A percentile compares a stretch with the other conserved stretches of the same genome.
Evolutionary conservation across 2,888 invertebrate species (phyloP).

Genomic region (Priocnemis perturbator): DNA sequence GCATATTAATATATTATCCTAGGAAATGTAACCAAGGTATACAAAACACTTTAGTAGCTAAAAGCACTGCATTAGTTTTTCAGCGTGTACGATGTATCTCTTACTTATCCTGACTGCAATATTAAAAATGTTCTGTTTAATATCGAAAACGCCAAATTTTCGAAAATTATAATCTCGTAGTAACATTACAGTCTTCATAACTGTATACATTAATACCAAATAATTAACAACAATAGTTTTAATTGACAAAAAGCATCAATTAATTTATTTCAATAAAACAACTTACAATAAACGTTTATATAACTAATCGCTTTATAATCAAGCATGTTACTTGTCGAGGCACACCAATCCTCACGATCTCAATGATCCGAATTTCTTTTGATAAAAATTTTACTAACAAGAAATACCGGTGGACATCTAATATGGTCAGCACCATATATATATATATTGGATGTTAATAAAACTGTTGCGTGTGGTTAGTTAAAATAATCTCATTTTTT

Average conservation of each 20-base stretch:
- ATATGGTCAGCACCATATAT: slow-evolving; percentile 29
- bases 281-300: slow-evolving; percentile 63
- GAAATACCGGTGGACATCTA: slow-evolving; percentile 25
- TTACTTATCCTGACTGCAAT: too few species aligned
- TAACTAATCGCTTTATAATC: slow-evolving; percentile 58
- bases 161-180: slow-evolving; percentile 5
- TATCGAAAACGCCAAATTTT: background rate
- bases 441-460: slow-evolving; percentile 21
- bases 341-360: slow-evolving; percentile 59
- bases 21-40: too few species aligned
- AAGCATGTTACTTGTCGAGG: slow-evolving; percentile 64
- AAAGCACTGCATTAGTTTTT: too few species aligned
- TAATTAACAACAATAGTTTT: slow-evolving; percentile 53
- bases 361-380: slow-evolving; percentile 30
- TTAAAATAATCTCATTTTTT: background rate
- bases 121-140: background rate
- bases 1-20: too few species aligned
- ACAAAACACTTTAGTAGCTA: too few species aligned
- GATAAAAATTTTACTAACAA: slow-evolving; percentile 24
- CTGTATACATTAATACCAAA: slow-evolving; percentile 38
- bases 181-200: slow-evolving; percentile 34
- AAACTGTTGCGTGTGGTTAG: slow-evolving; percentile 7
- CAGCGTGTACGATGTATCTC: too few species aligned
- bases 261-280: slow-evolving; percentile 63
- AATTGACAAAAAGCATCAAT: slow-evolving; percentile 65